phyloP scores from a whole-genome alignment of 2,888 invertebrate species.

The Chymomyza procnemis region DNA sequence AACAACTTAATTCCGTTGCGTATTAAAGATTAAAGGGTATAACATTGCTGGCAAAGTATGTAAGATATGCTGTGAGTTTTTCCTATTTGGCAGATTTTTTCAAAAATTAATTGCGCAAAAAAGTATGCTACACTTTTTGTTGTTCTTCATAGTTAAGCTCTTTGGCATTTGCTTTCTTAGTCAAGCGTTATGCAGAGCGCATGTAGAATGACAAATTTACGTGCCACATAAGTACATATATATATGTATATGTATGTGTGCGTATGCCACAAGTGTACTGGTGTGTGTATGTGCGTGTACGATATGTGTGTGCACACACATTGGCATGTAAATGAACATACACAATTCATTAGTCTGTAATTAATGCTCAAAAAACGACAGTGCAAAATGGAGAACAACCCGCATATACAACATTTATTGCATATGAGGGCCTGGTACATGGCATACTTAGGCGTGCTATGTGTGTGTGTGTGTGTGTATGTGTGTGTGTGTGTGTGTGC shows the following conservation, averaged over 20 bases:
- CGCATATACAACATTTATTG: conserved; percentile 12
- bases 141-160: not conserved
- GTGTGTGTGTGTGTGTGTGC: not conserved
- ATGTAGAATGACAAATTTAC: conserved; percentile 24
- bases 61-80: too few relatives aligned
- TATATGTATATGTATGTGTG: not conserved
- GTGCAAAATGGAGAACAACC: not conserved
- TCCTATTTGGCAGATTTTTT: too few relatives aligned
- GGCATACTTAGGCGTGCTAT: not conserved
- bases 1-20: too few relatives aligned
- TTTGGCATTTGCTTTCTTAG: not conserved
- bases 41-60: too few relatives aligned
- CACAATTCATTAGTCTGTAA: conserved; percentile 44
- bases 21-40: too few relatives aligned
- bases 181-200: conserved; percentile 52
- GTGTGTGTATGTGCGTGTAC: conserved; percentile 14
- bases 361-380: conserved; percentile 51
- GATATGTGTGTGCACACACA: conserved; percentile 8
- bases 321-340: not conserved
- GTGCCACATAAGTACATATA: not conserved
- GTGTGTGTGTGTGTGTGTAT: not conserved
- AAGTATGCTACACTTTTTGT: conserved; percentile 44
- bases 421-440: not conserved
- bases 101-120: conserved; percentile 16
- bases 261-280: conserved; percentile 21